Conservation (phyloP, 2,888 invertebrate species). For the Mesorhabditis spiculigera region DNA sequence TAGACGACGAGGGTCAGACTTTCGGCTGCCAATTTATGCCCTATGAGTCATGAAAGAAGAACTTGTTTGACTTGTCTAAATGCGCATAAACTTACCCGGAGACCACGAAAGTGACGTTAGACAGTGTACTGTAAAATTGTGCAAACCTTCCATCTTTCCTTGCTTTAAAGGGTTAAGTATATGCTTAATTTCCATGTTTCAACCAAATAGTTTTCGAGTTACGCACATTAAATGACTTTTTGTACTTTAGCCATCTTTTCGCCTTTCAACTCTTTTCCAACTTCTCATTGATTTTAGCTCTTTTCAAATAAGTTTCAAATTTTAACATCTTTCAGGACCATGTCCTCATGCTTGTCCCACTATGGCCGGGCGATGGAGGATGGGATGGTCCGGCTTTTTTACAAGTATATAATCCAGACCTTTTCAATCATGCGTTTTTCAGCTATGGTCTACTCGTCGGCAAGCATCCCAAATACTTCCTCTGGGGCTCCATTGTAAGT, state of each 20-base stretch:
- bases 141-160: too few species aligned
- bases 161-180: too few species aligned
- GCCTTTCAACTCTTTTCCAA: not conserved
- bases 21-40: too few species aligned
- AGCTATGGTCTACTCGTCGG: slow-evolving; percentile 51
- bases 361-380: not conserved
- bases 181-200: too few species aligned
- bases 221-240: too few species aligned
- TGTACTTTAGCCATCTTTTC: not conserved
- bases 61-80: too few species aligned
- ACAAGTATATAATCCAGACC: not conserved
- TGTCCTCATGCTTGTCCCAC: not conserved
- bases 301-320: not conserved
- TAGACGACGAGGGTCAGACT: too few species aligned
- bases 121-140: too few species aligned
- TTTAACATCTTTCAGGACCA: not conserved
- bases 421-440: slow-evolving; percentile 30
- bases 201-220: too few species aligned
- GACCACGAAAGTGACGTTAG: too few species aligned
- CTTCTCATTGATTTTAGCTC: not conserved
- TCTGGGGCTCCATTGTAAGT: slow-evolving; percentile 20
- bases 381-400: slow-evolving; percentile 3
- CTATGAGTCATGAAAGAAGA: too few species aligned
- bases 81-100: too few species aligned
- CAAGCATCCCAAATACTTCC: slow-evolving; percentile 42